Base-by-base conservation (phyloP, 2,113 vertebrate species). In the Chauna torquata region DNA sequence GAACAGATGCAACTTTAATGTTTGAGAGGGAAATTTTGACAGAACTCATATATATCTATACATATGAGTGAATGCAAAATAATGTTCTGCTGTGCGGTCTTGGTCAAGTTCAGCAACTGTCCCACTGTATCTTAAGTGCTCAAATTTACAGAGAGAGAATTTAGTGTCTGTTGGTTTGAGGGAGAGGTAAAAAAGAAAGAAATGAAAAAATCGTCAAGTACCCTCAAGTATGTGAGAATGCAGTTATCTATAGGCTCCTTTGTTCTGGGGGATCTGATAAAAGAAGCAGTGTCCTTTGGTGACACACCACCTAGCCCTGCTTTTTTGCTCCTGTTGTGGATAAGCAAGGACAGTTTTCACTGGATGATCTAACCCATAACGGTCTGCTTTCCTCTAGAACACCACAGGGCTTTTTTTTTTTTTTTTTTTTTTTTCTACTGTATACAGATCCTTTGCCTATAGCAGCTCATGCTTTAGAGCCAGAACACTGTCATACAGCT, bases 221-320 rank as follows among this genome's bases (percentile, higher is more conserved):
- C 91, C 95, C 90, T 57, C 86, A 93, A 94, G 88, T 95, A 93
- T 42, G 81, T 94, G 82, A 96, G 94, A 96, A 96, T 91, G 75
- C 69, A 90, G 75, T 30, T 96, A 84, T 93, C 95, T 94, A 12
- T 38, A 55, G 32, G 50, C 13, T 88, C 58, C 88, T 97, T 95
- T 95, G 64, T 92, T 92, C 70, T 86, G 57, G 30, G 49, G 49
- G 32, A 92, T 58, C 83, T 94, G 93, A 96, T 92, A 92, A 96
- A 96, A 91, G 70, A 78, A 84, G n/a, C 9, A 0, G 24, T 61
- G 24, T 34, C 71, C 81, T 95, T 83, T 80, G 64, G 58, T 54
- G 59, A 61, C 23, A 47, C 25, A 77, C 28, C 79, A 86, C 68
- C n/a, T 64, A 84, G 54, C 45, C 78, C 76, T 78, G 74, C 50